Conservation (phyloP, 2,888 invertebrate genomes). For the Cheilosia urbana region DNA sequence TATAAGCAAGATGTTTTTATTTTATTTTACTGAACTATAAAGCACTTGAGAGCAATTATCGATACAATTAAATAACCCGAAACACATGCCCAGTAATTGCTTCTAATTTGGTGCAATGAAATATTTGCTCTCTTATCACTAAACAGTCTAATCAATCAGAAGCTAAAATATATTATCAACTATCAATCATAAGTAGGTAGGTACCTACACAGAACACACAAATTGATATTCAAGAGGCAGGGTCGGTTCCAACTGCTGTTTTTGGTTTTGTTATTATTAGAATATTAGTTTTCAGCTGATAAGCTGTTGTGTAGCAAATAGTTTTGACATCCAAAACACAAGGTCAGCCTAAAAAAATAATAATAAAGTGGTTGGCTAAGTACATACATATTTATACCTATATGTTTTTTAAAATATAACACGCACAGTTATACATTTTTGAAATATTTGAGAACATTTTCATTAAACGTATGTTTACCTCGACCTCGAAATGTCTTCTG, state of each 20-base stretch:
- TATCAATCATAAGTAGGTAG: background rate
- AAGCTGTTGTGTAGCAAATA: constrained; percentile 31
- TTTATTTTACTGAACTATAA: background rate
- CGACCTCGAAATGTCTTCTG: too few relatives aligned
- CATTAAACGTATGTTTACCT: too few relatives aligned
- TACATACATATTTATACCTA: too few relatives aligned
- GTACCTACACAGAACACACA: constrained; percentile 1
- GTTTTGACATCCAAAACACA: constrained; percentile 28
- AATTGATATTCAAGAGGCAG: constrained; percentile 9
- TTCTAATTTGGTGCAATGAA: constrained; percentile 4
- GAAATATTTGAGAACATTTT: too few relatives aligned
- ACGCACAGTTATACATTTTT: too few relatives aligned
- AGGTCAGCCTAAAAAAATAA: constrained; percentile 10
- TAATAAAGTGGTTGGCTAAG: too few relatives aligned
- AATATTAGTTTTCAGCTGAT: constrained; percentile 1
- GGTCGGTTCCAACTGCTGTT: background rate
- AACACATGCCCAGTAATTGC: constrained; percentile 6
- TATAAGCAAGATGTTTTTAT: background rate
- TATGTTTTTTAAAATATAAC: too few relatives aligned
- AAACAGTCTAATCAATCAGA: constrained; percentile 28
- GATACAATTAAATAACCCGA: constrained; percentile 5
- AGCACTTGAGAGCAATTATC: constrained; percentile 13
- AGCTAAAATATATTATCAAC: constrained; percentile 19
- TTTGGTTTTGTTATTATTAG: constrained; percentile 30
- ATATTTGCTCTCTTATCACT: constrained; percentile 17